Conservation (phyloP, 1,140 invertebrate species). For the Calephelis nemesis region DNA sequence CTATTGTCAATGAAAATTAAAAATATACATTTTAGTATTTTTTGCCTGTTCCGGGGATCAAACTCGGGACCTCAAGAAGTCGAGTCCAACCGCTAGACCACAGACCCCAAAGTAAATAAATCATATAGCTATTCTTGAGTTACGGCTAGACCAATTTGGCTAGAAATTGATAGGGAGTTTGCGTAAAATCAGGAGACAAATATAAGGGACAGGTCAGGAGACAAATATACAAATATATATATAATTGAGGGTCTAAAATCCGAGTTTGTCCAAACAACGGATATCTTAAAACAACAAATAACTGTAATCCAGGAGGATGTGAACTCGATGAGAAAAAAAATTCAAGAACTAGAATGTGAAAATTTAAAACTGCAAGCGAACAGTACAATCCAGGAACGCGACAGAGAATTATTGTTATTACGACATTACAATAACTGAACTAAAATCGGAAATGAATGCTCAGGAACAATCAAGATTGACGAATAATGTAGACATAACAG, state of each 20-base stretch:
- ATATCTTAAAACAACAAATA: background rate
- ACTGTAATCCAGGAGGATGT: background rate
- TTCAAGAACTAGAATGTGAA: background rate
- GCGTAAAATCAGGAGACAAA: too few species aligned
- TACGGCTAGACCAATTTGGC: too few species aligned
- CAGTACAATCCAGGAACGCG: background rate
- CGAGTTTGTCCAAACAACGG: background rate
- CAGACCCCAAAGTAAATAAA: too few species aligned
- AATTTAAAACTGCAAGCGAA: background rate
- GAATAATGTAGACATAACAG: slow-evolving; percentile 16
- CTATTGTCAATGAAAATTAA: too few species aligned
- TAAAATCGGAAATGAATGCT: slow-evolving; percentile 10
- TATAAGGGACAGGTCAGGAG: too few species aligned
- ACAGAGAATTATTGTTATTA: background rate
- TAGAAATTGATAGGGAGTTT: too few species aligned
- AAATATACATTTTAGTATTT: too few species aligned
- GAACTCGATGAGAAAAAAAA: background rate
- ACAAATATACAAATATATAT: too few species aligned
- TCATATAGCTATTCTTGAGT: too few species aligned
- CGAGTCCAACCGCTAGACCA: too few species aligned
- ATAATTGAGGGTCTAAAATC: slow-evolving; percentile 10
- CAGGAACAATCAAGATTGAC: background rate
- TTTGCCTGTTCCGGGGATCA: too few species aligned
- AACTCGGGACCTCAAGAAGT: too few species aligned
- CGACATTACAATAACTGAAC: background rate